Evolutionary conservation across 2,888 invertebrate species (phyloP).

Genomic region (Drosophila atripex): DNA sequence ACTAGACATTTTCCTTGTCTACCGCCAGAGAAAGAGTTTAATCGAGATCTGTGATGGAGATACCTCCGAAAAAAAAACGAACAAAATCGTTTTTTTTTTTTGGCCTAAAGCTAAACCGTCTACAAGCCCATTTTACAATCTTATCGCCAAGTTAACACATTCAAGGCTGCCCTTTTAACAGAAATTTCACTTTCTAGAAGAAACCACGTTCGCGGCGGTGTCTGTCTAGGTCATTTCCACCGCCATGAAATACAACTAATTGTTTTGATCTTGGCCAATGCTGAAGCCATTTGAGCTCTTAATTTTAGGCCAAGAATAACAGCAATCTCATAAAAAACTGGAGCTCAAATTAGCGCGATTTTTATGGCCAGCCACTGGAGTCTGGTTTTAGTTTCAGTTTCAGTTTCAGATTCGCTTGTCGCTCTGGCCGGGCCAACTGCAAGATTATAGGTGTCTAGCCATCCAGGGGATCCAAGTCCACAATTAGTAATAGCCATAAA

Average conservation of each 20-base stretch:
- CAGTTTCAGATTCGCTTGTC: slow-evolving; percentile 24
- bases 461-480: slow-evolving; percentile 24
- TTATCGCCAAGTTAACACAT: slow-evolving; percentile 6
- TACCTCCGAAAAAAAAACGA: too few species aligned
- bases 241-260: slow-evolving; percentile 30
- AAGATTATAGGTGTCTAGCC: slow-evolving; percentile 22
- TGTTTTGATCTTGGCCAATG: slow-evolving; percentile 69
- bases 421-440: not conserved
- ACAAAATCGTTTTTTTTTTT: too few species aligned
- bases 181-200: slow-evolving; percentile 40
- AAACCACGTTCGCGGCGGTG: slow-evolving; percentile 56
- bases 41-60: too few species aligned
- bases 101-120: not conserved
- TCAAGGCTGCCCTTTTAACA: slow-evolving; percentile 19
- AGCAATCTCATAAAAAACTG: slow-evolving; percentile 11
- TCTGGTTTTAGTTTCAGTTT: slow-evolving; percentile 9
- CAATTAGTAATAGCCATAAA: not conserved
- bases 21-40: too few species aligned
- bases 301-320: slow-evolving; percentile 12
- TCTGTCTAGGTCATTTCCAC: slow-evolving; percentile 8
- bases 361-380: slow-evolving; percentile 9
- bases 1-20: not conserved
- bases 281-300: slow-evolving; percentile 51
- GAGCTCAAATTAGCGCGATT: slow-evolving; percentile 10
- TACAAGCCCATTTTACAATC: not conserved